These are phyloP conservation scores for Chaenogobius annularis DNA, from an alignment of 2,113 vertebrate genomes.

Conservation along the genomic window DNA sequence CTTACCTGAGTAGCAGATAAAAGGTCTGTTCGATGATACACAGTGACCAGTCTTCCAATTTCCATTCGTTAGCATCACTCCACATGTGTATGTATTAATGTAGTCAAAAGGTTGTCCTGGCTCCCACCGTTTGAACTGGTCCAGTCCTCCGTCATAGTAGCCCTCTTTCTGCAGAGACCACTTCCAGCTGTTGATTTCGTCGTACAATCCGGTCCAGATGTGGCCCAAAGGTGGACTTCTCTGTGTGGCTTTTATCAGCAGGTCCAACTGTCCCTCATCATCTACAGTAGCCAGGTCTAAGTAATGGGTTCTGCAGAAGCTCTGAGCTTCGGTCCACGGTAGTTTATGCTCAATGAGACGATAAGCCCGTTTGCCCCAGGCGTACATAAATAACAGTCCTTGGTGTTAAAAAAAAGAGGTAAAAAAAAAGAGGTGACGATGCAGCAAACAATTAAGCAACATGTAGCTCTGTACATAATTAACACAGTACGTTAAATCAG, in stretches of 20 bases:
- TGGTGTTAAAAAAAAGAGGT: background rate
- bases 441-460: background rate
- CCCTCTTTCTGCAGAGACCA: constrained; percentile 8
- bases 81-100: background rate
- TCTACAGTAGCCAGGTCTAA: constrained; percentile 5
- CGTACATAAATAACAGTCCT: background rate
- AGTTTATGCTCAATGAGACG: background rate
- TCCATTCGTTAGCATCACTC: rapidly evolving
- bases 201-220: constrained; percentile 3
- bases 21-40: rapidly evolving
- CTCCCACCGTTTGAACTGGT: background rate
- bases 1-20: constrained; percentile 12
- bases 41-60: rapidly evolving
- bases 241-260: background rate
- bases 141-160: background rate
- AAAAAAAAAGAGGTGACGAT: background rate
- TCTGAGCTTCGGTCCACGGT: constrained; percentile 2
- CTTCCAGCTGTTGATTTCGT: background rate
- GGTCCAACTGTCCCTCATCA: background rate
- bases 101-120: background rate
- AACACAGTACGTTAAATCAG: background rate
- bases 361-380: background rate
- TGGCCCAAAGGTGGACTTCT: background rate
- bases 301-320: background rate
- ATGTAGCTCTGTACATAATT: background rate